Conservation (phyloP, 2,797 vertebrate species). For the Pantherophis alleghaniensis region DNA sequence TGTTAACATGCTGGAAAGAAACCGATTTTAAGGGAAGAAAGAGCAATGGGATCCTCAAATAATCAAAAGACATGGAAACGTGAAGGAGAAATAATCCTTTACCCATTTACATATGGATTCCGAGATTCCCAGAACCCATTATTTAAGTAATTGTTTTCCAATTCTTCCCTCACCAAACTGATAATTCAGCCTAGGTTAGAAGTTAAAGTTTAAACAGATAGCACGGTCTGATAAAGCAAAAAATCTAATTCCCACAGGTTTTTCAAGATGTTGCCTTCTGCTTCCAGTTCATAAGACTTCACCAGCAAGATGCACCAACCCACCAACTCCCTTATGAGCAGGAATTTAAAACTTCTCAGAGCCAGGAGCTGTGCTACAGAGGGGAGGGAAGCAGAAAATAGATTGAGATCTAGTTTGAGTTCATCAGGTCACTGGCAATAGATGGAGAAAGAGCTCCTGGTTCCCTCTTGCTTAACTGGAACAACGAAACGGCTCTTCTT, state of each 20-base stretch:
- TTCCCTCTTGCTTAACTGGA: neutral
- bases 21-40: neutral
- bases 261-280: neutral
- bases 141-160: neutral
- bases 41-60: neutral
- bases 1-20: slow-evolving; percentile 11
- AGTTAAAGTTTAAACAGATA: slow-evolving; percentile 47
- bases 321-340: neutral
- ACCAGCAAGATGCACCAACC: neutral
- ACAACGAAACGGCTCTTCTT: neutral
- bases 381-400: neutral
- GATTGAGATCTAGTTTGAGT: neutral
- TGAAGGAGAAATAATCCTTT: neutral
- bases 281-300: neutral
- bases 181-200: neutral
- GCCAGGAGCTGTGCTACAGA: neutral
- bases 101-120: neutral
- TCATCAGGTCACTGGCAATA: neutral
- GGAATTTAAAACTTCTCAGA: neutral
- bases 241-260: slow-evolving; percentile 33
- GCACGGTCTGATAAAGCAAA: slow-evolving; percentile 25
- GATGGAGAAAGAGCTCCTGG: neutral
- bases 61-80: neutral
- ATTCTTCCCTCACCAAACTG: neutral
- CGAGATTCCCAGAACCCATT: neutral